These are phyloP conservation scores for Acronicta aceris DNA, from an alignment of 2,888 invertebrate genomes.

Conservation along the genomic window DNA sequence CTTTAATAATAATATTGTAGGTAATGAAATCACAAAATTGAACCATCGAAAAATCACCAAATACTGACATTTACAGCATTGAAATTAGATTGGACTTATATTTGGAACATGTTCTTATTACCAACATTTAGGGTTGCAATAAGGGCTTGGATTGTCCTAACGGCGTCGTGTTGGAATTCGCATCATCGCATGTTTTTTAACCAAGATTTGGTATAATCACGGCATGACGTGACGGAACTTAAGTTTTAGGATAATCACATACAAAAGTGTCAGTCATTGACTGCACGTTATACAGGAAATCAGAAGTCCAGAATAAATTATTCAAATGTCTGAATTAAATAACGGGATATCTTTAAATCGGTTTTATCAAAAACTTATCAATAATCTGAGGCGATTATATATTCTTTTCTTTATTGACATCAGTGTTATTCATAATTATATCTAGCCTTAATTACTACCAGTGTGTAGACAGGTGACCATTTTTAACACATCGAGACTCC, in stretches of 20 bases:
- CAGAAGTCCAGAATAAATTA: constrained; percentile 16
- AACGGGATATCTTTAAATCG: constrained; percentile 21
- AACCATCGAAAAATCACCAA: no score
- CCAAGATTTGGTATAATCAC: constrained; percentile 29
- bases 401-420: no score
- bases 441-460: no score
- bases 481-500: no score
- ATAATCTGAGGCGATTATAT: no score
- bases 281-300: constrained; percentile 15
- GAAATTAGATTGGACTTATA: no score
- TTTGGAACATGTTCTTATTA: no score
- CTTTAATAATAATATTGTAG: no score
- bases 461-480: no score
- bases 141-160: constrained; percentile 24
- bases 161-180: constrained; percentile 24
- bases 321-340: constrained; percentile 13
- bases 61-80: no score
- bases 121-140: constrained; percentile 16
- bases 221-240: constrained; percentile 3
- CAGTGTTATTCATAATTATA: no score
- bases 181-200: constrained; percentile 29
- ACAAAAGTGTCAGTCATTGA: constrained; percentile 14
- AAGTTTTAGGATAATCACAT: constrained; percentile 29
- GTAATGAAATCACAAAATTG: no score
- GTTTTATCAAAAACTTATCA: background rate